These are phyloP conservation scores for Fratercula arctica DNA, from an alignment of 2,797 vertebrate genomes.

Conservation along the genomic window DNA sequence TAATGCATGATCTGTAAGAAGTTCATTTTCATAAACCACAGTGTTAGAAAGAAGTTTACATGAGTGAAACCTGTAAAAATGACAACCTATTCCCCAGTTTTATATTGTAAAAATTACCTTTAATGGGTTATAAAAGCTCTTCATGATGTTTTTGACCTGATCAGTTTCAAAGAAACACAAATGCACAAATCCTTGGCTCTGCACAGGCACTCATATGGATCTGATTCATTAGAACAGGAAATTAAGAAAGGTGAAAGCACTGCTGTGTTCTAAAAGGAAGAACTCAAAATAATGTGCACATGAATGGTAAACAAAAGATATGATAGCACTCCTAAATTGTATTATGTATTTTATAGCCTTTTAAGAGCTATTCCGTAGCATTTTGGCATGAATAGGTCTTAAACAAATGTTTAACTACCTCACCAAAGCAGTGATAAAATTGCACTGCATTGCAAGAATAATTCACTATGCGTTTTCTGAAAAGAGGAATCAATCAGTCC, in stretches of 20 bases:
- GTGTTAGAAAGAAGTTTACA: background rate
- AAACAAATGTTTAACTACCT: constrained; percentile 10
- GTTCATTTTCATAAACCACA: background rate
- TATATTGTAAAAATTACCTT: background rate
- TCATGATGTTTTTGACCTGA: background rate
- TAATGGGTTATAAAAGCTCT: background rate
- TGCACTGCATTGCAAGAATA: background rate
- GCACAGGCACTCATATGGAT: background rate
- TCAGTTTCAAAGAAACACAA: background rate
- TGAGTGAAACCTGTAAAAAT: background rate
- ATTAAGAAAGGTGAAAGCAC: background rate
- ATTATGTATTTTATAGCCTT: background rate
- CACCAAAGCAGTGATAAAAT: background rate
- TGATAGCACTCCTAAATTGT: background rate
- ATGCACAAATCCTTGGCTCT: background rate
- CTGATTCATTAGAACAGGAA: background rate
- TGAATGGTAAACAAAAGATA: background rate
- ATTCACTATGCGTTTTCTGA: background rate
- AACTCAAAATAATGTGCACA: background rate
- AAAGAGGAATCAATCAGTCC: background rate
- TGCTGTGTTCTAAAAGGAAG: background rate
- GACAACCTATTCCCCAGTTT: background rate
- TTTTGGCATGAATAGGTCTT: background rate
- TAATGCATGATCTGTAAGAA: background rate
- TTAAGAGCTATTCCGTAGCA: background rate